Conservation (phyloP, 2,888 invertebrate genomes). For the Drosophila kuntzei region DNA sequence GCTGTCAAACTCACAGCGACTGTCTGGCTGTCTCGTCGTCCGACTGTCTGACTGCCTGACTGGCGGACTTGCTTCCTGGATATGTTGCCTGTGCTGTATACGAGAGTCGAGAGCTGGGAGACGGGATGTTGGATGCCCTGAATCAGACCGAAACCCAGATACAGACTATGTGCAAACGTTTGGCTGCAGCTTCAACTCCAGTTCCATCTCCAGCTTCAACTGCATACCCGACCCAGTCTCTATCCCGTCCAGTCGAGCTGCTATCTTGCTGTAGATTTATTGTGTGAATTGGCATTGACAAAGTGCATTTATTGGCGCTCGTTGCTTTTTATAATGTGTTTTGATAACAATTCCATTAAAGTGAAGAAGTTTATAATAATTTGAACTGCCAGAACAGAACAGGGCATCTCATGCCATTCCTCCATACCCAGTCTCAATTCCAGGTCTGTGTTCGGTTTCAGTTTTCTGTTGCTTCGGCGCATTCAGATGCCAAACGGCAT, state of each 20-base stretch:
- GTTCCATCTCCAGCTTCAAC: not conserved
- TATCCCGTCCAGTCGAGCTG: constrained; percentile 43
- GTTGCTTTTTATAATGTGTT: constrained; percentile 74
- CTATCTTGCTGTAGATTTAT: constrained; percentile 83
- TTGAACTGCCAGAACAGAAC: constrained; percentile 63
- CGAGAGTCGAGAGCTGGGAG: constrained; percentile 9
- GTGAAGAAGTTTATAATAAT: constrained; percentile 83
- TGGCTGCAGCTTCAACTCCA: not conserved
- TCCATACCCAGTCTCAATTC: not conserved
- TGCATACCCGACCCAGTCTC: constrained; percentile 12
- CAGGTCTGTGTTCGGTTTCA: constrained; percentile 33
- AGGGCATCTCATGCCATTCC: constrained; percentile 1
- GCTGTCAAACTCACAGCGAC: constrained; percentile 55
- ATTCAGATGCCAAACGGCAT: constrained; percentile 67
- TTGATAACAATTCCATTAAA: constrained; percentile 84
- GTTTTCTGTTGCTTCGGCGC: constrained; percentile 50
- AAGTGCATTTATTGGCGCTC: constrained; percentile 82
- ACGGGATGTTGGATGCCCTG: constrained; percentile 5
- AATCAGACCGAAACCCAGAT: constrained; percentile 7
- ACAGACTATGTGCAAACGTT: not conserved
- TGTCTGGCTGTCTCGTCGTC: constrained; percentile 49
- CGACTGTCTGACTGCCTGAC: constrained; percentile 51
- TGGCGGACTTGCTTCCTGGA: constrained; percentile 63
- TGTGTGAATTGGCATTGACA: constrained; percentile 84
- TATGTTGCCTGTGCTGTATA: constrained; percentile 35